Conservation (phyloP, 2,113 vertebrate genomes). For the Manacus vitellinus region DNA sequence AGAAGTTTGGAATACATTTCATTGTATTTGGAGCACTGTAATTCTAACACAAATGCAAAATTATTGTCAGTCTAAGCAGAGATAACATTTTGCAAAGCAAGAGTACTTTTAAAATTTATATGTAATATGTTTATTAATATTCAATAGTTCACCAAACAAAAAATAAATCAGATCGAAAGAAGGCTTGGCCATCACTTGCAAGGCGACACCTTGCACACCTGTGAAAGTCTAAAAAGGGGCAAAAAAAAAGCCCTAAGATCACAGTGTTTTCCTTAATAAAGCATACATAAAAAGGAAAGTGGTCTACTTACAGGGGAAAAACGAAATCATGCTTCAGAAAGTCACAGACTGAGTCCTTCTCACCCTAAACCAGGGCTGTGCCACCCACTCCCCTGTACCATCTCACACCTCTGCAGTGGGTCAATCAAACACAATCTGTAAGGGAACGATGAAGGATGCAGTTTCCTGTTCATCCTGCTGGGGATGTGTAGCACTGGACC, state of each 20-base stretch:
- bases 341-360: background rate
- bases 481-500: background rate
- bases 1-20: background rate
- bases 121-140: background rate
- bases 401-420: background rate
- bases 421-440: background rate
- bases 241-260: background rate
- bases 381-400: background rate
- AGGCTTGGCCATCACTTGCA: background rate
- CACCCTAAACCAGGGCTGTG: background rate
- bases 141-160: background rate
- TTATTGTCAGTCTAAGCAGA: background rate
- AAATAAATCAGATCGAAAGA: background rate
- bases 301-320: background rate
- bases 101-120: background rate
- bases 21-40: background rate
- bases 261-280: background rate
- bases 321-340: background rate
- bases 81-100: background rate
- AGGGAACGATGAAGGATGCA: background rate
- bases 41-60: background rate
- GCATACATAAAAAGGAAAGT: background rate
- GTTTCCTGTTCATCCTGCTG: background rate
- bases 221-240: background rate
- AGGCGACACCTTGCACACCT: background rate